Evolutionary conservation across 2,888 invertebrate species (phyloP).

Genomic region (Epistrophe eligans): DNA sequence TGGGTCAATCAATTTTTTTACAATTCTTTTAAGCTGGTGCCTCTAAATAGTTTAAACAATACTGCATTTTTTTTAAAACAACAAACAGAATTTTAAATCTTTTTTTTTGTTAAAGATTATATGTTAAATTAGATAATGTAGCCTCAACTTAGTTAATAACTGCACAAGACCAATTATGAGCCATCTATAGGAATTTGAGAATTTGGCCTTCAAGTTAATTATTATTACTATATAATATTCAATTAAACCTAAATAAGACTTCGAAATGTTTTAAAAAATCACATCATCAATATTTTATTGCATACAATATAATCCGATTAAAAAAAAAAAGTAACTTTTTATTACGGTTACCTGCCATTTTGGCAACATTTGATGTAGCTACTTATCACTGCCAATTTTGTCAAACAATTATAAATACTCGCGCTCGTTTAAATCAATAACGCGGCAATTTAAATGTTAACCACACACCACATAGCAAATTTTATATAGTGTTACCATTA

Average conservation of each 20-base stretch:
- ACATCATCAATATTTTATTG: slow-evolving; percentile 18
- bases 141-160: too few species aligned
- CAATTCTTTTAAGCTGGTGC: too few species aligned
- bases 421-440: slow-evolving; percentile 53
- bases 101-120: too few species aligned
- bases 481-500: slow-evolving; percentile 57
- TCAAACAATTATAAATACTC: slow-evolving; percentile 39
- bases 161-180: too few species aligned
- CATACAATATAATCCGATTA: background rate
- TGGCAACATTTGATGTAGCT: slow-evolving; percentile 10
- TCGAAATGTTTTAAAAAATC: slow-evolving; percentile 1
- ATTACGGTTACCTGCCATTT: slow-evolving; percentile 64
- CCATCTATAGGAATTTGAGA: too few species aligned
- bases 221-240: background rate
- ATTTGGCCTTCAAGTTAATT: background rate
- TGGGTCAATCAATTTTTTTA: too few species aligned
- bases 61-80: too few species aligned
- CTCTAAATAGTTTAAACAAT: too few species aligned
- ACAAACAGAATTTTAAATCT: too few species aligned
- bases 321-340: slow-evolving; percentile 47
- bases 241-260: background rate
- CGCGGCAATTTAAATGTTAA: slow-evolving; percentile 67
- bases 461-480: slow-evolving; percentile 46
- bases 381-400: slow-evolving; percentile 33
- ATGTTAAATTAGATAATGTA: too few species aligned